Base-by-base conservation (phyloP, 2,113 vertebrate species). In the Strix aluco region DNA sequence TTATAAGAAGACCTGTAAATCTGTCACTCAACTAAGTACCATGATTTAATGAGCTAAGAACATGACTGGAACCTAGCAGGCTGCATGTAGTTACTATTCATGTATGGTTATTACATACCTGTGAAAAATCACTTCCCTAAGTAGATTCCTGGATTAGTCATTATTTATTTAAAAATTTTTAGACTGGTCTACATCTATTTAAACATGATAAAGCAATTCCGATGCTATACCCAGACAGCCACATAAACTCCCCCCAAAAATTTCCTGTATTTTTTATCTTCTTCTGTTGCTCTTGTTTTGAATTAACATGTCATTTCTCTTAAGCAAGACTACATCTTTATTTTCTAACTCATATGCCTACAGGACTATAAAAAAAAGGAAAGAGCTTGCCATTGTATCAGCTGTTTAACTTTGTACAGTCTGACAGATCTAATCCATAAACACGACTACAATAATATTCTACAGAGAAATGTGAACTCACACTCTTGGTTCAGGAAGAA, bases 91-190 rank as follows among this genome's bases (percentile, higher is more conserved):
- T 74, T 92, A 29, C 34, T 72, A 30, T 57, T 75, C 38, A 17
- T 75, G 34, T 25, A 27, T 55, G 18, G 14, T 67, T 83, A 42
- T 83, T 73, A 81, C 25, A 2, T 65, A 57, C 69, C 54, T 95
- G 72, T 91, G 81, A 95, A 92, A 96, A 54, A 9, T 83, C 65
- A n/a, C 34, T 92, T 95, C 51, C 49, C 8, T 81, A 59, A 75
- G 59, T 49, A 81, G 86, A 79, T 17, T 71, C 8, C 61, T 95
- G 61, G 26, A 81, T 69, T 40, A 74, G 23, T 51, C n/a, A 71
- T 71, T 79, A 81, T 93, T 90, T 90, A 66, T 89, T 84, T 59
- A 69, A 87, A 69, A 65, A 71, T 22, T 85, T 92, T 84, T 87
- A 84, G 38, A 34, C 3, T 10, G 42, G 13, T 62, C 30, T 85